Evolutionary conservation across 1,140 invertebrate genomes (phyloP).

Genomic region (Dendrolimus kikuchii): DNA sequence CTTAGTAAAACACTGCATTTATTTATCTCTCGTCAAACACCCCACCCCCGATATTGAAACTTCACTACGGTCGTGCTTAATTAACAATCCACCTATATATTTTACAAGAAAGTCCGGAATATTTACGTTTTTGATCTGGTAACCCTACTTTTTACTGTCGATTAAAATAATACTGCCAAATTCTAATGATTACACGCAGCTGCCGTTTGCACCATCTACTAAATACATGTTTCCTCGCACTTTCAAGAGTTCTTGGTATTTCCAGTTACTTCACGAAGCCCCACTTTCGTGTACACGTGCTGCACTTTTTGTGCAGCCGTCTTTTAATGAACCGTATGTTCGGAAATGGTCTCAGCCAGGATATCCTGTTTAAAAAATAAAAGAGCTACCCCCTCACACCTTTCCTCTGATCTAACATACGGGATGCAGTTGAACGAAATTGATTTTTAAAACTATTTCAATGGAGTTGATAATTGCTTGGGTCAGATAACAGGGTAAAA

Average conservation of each 20-base stretch:
- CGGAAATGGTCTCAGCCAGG: slow-evolving; percentile 52
- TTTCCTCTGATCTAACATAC: slow-evolving; percentile 3
- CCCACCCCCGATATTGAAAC: no score
- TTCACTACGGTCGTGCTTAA: no score
- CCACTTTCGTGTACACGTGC: slow-evolving; percentile 43
- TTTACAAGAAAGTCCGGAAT: not conserved
- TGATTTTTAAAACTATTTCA: no score
- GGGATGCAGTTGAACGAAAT: no score
- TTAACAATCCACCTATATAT: no score
- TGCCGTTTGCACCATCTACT: not conserved
- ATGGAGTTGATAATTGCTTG: no score
- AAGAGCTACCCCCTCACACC: slow-evolving; percentile 62
- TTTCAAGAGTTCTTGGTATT: no score
- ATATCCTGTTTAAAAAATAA: slow-evolving; percentile 71
- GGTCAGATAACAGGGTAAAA: no score
- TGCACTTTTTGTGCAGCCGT: slow-evolving; percentile 37
- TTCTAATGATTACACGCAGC: slow-evolving; percentile 6
- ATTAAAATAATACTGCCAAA: slow-evolving; percentile 1
- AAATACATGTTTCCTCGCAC: no score
- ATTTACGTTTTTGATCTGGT: no score
- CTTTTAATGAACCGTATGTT: slow-evolving; percentile 54
- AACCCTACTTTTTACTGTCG: not conserved
- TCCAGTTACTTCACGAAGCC: slow-evolving; percentile 14
- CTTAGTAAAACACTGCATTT: no score
- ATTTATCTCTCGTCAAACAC: no score